These are phyloP conservation scores for Pantherophis vulpinus DNA, from an alignment of 2,797 vertebrate genomes.

Conservation along the genomic window DNA sequence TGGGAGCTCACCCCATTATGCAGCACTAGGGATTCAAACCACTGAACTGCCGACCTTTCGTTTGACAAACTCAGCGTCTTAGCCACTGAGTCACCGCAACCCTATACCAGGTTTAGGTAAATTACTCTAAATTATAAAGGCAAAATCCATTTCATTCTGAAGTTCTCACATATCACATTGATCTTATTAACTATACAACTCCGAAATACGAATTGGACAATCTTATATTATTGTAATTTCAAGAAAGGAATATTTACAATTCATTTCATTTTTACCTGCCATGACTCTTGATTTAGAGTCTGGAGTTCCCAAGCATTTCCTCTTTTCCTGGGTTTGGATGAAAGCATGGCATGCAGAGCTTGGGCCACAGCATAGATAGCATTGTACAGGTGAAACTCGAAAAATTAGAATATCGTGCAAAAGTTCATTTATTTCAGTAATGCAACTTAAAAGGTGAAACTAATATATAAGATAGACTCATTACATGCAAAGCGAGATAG, in stretches of 20 bases:
- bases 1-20: too few species aligned
- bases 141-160: not conserved
- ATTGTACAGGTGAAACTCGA: not conserved
- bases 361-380: not conserved
- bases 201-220: not conserved
- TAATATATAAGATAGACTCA: too few species aligned
- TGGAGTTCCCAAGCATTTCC: not conserved
- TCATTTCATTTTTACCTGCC: not conserved
- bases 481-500: too few species aligned
- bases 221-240: not conserved
- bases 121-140: not conserved
- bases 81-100: too few species aligned
- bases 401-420: too few species aligned
- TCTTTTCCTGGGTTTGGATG: not conserved
- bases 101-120: too few species aligned
- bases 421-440: too few species aligned
- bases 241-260: not conserved
- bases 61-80: too few species aligned
- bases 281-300: not conserved
- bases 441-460: too few species aligned
- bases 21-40: too few species aligned
- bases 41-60: too few species aligned
- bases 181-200: not conserved
- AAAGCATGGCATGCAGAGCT: not conserved
- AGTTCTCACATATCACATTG: not conserved